Evolutionary conservation across 2,888 invertebrate species (phyloP).

Genomic region (Pristionchus arcanus): DNA sequence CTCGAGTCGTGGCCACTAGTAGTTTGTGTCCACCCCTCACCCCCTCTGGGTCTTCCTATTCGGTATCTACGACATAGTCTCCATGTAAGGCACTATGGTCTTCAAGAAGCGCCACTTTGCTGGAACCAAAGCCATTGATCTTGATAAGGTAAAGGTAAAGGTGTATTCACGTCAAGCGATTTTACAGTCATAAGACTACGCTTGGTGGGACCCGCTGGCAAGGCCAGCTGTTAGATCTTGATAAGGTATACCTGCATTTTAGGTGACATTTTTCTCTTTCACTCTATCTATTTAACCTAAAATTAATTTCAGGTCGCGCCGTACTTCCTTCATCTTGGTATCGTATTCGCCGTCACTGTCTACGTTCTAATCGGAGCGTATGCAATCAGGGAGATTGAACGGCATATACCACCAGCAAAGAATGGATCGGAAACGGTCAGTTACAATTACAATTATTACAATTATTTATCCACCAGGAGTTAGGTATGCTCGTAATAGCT

Average conservation of each 20-base stretch:
- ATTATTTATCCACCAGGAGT: too few relatives aligned
- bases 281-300: not conserved
- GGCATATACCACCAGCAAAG: slow-evolving; percentile 19
- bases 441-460: too few relatives aligned
- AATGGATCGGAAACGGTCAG: not conserved
- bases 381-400: slow-evolving; percentile 62
- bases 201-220: too few relatives aligned
- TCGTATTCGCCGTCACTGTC: slow-evolving; percentile 68
- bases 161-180: too few relatives aligned
- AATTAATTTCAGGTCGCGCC: slow-evolving; percentile 68
- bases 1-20: not conserved
- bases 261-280: not conserved
- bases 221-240: too few relatives aligned
- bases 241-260: not conserved
- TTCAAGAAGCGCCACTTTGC: slow-evolving; percentile 51
- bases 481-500: too few relatives aligned
- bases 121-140: slow-evolving; percentile 17
- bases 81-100: slow-evolving; percentile 44
- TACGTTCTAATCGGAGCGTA: slow-evolving; percentile 71
- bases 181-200: too few relatives aligned
- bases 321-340: slow-evolving; percentile 70
- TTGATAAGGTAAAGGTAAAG: slow-evolving; percentile 47
- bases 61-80: not conserved
- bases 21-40: not conserved
- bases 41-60: not conserved